A percentile compares a stretch with the other conserved stretches of the same genome.
Evolutionary conservation across 2,113 vertebrate genomes (phyloP).

Genomic region (Nannospalax galili): DNA sequence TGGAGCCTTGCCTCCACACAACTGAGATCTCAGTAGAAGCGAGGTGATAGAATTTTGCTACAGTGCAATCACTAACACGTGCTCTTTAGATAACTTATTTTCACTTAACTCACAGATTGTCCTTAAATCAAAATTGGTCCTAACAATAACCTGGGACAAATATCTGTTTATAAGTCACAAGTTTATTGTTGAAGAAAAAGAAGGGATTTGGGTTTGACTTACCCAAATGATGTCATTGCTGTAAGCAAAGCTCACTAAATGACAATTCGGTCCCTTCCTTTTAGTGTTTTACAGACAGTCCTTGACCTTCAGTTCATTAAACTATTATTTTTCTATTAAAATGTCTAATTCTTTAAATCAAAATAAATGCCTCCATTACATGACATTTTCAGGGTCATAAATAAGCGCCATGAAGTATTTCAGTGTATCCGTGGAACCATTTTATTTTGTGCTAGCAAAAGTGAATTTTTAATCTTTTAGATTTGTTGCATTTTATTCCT

Average conservation of each 20-base stretch:
- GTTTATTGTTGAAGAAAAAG: background rate
- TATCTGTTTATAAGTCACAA: conserved; percentile 23
- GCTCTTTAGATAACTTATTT: conserved; percentile 1
- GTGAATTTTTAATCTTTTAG: conserved; percentile 70
- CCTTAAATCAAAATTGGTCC: conserved; percentile 42
- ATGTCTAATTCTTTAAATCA: conserved; percentile 22
- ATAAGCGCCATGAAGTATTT: conserved; percentile 18
- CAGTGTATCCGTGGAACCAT: background rate
- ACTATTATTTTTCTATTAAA: conserved; percentile 36
- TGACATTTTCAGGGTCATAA: conserved; percentile 39
- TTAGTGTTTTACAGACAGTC: background rate
- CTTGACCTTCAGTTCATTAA: conserved; percentile 48
- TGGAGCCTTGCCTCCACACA: background rate
- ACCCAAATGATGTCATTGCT: conserved; percentile 37
- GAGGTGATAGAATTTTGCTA: background rate
- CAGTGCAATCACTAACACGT: background rate
- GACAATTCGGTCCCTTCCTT: background rate
- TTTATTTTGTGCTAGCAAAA: conserved; percentile 58
- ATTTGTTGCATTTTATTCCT: conserved; percentile 72
- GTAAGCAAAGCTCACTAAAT: conserved; percentile 57
- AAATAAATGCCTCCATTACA: conserved; percentile 43
- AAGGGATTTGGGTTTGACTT: conserved; percentile 23
- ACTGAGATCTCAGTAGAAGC: background rate
- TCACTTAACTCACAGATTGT: conserved; percentile 9
- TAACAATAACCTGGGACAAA: conserved; percentile 4